Evolutionary conservation across 2,888 invertebrate species (phyloP), one percentile per base, ranked within the genome.

Genomic region (Epistrophe grossulariae): DNA sequence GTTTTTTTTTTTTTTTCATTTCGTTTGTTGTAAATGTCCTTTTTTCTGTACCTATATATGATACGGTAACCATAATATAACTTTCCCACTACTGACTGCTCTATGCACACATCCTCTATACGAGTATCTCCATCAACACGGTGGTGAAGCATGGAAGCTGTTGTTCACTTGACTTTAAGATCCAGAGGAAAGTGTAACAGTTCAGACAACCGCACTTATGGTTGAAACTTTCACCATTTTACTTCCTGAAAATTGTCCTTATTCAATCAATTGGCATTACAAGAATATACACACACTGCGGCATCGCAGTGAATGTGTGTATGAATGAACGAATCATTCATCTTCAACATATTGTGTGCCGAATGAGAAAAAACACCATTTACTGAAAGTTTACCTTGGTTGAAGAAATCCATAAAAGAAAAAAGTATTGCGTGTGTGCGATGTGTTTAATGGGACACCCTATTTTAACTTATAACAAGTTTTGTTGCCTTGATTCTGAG

Each of bases 161-260:
- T 77, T 80, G 84, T 80, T 84, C 85, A 85, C 85, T 85, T 87
- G 83, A 87, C 83, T 87, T 79, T 38, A 79, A 87, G 83, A 87
- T 83, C 83, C 79, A 83, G 83, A 87, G 83, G 87, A 87, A 87
- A 87, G 72, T 87, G 83, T 79, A 83, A 87, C 82, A 83, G 79
- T 87, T 87, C 83, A 87, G 87, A 83, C 87, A 83, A 83, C 87
- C 83, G 83, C 83, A 87, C 76, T 87, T 87, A 87, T 79, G 87
- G 87, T 35, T 83, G 76, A 35, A 87, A 83, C 79, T 83, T 83
- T 82, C 66, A 83, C 83, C 83, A 79, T 87, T 24, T 83, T 83
- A 83, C 76, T 87, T 87, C 83, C 83, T 79, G 87, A 76, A 83
- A 87, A 83, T 83, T 79, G 83, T 79, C 87, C 87, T 87, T 83